Base-by-base conservation (phyloP, 1,140 invertebrate genomes). In the Maniola jurtina region DNA sequence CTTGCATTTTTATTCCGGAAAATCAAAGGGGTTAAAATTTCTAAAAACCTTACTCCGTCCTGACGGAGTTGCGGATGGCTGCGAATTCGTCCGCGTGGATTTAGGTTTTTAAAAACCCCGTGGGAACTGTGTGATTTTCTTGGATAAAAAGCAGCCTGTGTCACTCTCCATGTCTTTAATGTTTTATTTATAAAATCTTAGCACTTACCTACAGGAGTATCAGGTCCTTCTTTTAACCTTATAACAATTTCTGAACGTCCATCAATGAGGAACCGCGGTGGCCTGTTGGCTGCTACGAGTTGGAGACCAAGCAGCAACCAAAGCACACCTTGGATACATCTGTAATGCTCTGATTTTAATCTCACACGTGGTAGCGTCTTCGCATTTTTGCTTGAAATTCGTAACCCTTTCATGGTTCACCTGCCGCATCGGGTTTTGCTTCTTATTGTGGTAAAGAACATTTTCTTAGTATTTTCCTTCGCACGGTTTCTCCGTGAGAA, bases 201-300 rank as follows among this genome's bases (percentile, higher is more conserved):
- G 52, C 56, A 72, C 95, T 94, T 90, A 97, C 96, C 96, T 72
- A 96, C 93, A 73, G 95, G 95, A 45, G 96, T 97, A 76, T 96
- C 96, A 55, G 94, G 92, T 48, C 96, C 96, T 92, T 98, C 96
- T 86, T 96, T 97, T 72, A 97, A 92, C 79, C 96, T 93, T 72
- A 97, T 92, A 63, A 98, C 95, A 73, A 98, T 97, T 93, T 97
- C 96, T 64, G 95, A 96, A 88, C 97, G 95, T 66, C 95, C 95
- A 77, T 97, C 94, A 78, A 95, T 96, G 56, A 97, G 91, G 86
- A 97, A 97, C 57, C 95, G 92, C 0, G 96, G 96, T 34, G 96
- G 95, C 73, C 93, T 93, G 92, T 97, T 97, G 45, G 91, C 90
- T n/a, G 83, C 76, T 4, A 82, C 77, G 33, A 61, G 38, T 54